These are phyloP conservation scores for Oncorhynchus masou DNA, from an alignment of 2,113 vertebrate genomes.

Conservation along the genomic window DNA sequence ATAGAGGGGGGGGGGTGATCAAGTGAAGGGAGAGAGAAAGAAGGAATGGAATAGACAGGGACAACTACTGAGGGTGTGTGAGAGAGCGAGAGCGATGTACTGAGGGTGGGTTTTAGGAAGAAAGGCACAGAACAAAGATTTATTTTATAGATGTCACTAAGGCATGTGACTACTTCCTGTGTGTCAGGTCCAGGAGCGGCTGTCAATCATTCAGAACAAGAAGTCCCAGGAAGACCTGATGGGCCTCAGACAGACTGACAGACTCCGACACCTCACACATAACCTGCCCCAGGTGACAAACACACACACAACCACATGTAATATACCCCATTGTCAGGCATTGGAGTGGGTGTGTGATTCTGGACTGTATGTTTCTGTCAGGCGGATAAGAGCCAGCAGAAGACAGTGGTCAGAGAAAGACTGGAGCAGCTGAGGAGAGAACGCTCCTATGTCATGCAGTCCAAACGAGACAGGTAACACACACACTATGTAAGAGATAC, in stretches of 20 bases:
- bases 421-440: slow-evolving; percentile 76
- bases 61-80: background rate
- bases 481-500: background rate
- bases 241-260: slow-evolving; percentile 61
- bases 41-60: background rate
- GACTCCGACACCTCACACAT: slow-evolving; percentile 48
- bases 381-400: slow-evolving; percentile 63
- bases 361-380: slow-evolving; percentile 31
- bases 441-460: slow-evolving; percentile 76
- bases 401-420: slow-evolving; percentile 62
- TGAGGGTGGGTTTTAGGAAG: too few species aligned
- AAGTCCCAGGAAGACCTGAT: slow-evolving; percentile 76
- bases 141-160: background rate
- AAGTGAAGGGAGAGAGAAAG: too few species aligned
- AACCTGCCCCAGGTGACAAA: slow-evolving; percentile 63
- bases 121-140: too few species aligned
- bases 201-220: slow-evolving; percentile 77
- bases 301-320: background rate
- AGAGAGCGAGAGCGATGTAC: too few species aligned
- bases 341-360: background rate
- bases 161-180: background rate
- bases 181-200: slow-evolving; percentile 79
- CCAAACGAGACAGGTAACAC: slow-evolving; percentile 77
- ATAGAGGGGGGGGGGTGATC: background rate
- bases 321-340: too few species aligned